Conservation (phyloP, 2,888 invertebrate genomes). For the Nephrocerus scutellatus region DNA sequence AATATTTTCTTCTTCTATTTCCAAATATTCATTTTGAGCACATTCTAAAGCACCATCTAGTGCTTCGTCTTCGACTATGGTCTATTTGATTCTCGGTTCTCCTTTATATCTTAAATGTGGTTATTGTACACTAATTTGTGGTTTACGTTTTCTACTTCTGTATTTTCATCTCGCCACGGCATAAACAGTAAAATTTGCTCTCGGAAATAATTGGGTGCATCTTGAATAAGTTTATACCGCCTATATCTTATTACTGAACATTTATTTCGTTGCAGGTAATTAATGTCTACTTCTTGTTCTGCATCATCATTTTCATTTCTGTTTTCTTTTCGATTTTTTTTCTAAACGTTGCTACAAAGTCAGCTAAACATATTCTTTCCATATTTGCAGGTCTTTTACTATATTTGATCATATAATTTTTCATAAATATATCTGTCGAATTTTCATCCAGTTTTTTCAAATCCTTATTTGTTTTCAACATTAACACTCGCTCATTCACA, state of each 20-base stretch:
- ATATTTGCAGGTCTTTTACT: constrained; percentile 3
- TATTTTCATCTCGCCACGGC: constrained; percentile 20
- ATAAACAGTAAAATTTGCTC: constrained; percentile 22
- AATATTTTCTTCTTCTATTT: background rate
- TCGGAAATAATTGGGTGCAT: constrained; percentile 9
- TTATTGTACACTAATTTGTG: too few species aligned
- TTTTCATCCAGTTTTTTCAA: constrained; percentile 3
- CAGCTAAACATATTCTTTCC: constrained; percentile 7
- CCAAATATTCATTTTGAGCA: background rate
- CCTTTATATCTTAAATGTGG: too few species aligned
- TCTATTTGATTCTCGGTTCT: background rate
- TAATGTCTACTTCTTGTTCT: background rate
- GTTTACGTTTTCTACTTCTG: constrained; percentile 16
- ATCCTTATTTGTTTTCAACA: constrained; percentile 8
- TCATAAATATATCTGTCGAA: constrained; percentile 10
- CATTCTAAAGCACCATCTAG: background rate
- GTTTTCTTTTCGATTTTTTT: too few species aligned
- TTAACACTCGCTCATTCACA: constrained; percentile 3
- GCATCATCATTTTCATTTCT: too few species aligned
- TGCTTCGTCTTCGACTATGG: background rate
- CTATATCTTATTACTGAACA: background rate
- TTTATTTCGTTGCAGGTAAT: constrained; percentile 6
- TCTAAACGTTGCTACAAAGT: background rate
- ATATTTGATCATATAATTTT: constrained; percentile 7
- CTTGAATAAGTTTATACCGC: background rate